phyloP scores from a whole-genome alignment of 2,888 invertebrate genomes.

The Elysia crispata region DNA sequence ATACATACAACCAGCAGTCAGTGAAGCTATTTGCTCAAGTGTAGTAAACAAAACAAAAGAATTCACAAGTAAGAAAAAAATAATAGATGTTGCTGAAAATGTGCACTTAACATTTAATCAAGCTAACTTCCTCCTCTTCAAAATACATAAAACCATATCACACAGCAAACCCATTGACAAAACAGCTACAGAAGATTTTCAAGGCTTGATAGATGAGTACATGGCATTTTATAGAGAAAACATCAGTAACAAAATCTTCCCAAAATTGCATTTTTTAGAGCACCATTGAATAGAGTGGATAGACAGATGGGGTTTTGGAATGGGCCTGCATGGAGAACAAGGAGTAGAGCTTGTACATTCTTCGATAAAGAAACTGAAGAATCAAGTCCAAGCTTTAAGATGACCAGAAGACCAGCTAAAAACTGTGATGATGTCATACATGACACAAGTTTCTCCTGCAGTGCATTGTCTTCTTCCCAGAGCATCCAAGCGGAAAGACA shows the following conservation, averaged over 20 bases:
- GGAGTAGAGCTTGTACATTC: slow-evolving; percentile 33
- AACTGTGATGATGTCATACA: slow-evolving; percentile 18
- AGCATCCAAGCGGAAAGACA: neutral
- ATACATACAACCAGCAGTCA: slow-evolving; percentile 2
- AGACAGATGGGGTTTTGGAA: slow-evolving; percentile 25
- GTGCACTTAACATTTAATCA: neutral
- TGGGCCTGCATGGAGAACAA: slow-evolving; percentile 36
- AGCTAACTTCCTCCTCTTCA: neutral
- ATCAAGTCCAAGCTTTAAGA: neutral
- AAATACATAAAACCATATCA: slow-evolving; percentile 11
- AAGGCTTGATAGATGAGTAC: slow-evolving; percentile 14
- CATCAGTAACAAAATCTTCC: neutral
- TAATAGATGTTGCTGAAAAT: neutral
- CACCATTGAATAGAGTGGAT: slow-evolving; percentile 26
- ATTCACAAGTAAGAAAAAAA: neutral
- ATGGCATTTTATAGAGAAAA: neutral
- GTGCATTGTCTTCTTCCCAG: neutral
- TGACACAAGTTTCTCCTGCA: neutral
- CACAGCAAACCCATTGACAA: slow-evolving; percentile 12
- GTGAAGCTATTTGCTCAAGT: slow-evolving; percentile 10
- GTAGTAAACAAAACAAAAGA: neutral
- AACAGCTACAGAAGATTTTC: neutral
- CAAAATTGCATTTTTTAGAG: slow-evolving; percentile 31
- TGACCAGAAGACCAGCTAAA: neutral
- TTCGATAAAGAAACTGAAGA: slow-evolving; percentile 5